phyloP scores from a whole-genome alignment of 2,797 vertebrate species.

The Loriculus beryllinus region DNA sequence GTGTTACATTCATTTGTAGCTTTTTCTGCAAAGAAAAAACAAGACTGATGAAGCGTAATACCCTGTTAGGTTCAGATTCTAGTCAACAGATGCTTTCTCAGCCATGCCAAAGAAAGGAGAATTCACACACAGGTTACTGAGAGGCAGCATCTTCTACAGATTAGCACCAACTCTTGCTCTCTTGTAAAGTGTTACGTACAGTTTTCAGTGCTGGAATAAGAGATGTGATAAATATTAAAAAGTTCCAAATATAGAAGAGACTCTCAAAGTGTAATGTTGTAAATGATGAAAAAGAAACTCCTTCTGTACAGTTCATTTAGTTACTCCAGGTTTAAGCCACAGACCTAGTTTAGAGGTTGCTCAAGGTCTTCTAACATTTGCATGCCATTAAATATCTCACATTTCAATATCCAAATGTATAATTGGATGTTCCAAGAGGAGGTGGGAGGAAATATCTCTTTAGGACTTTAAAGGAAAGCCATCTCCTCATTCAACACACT shows the following conservation, averaged over 20 bases:
- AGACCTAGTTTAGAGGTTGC: not conserved
- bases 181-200: not conserved
- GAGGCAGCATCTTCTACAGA: not conserved
- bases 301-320: not conserved
- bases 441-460: not conserved
- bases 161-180: not conserved
- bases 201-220: not conserved
- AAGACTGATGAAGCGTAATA: not conserved
- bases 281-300: not conserved
- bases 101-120: not conserved
- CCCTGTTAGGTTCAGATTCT: not conserved
- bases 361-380: not conserved
- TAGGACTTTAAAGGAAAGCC: not conserved
- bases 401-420: not conserved
- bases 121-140: not conserved
- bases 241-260: not conserved
- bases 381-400: not conserved
- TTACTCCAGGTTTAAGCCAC: not conserved
- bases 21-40: conserved; percentile 83
- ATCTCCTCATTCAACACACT: not conserved
- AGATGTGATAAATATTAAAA: not conserved
- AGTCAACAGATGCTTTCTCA: not conserved
- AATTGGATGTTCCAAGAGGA: not conserved
- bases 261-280: not conserved
- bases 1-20: conserved; percentile 95